Base-by-base conservation (phyloP, 2,888 invertebrate genomes). In the Limnephilus auricula region DNA sequence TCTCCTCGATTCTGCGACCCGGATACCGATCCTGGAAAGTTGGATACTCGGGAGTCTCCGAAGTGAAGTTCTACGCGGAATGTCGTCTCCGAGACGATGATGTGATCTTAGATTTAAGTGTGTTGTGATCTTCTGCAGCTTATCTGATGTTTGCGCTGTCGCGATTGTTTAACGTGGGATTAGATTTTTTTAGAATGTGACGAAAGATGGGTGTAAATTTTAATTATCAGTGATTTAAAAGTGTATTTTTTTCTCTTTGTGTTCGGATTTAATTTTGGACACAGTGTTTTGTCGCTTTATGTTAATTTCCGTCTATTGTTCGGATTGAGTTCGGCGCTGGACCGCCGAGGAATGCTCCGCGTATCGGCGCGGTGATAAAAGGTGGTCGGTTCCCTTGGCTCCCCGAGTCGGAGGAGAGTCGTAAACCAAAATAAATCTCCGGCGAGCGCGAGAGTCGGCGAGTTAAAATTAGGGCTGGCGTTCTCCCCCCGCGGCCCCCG, bases 381-480 rank as follows among this genome's bases (percentile, higher is more conserved):
- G 89, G 90, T 86, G 79, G 87, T 86, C 82, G 34, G 79, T 79
- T 50, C n/a, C 25, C 25, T n/a, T 9, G 6, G 25, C 25, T 65
- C 50, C 78, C 88, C 78, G 82, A 84, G 79, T 80, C 80, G 88
- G 79, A 25, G 80, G 50, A 90, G 82, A 90, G 90, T 90, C 89
- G 90, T 87, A 91, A 89, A 92, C 92, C 90, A 84, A 92, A 92
- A 92, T 92, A 92, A 90, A 90, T 90, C 90, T 89, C 83, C 84
- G 65, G 78, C 25, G 91, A 88, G 83, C 79, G 82, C 89, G 89
- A 31, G 34, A 34, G 83, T 80, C 88, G 65, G 83, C 83, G 89
- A 89, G 89, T 80, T 86, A 86, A 90, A 80, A 80, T 87, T 89
- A 89, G 91, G 90, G 83, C 90, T 65, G 82, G 50, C 91, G 37